Percentiles rank a stretch among this genome's conserved stretches.
Conservation (phyloP, 2,113 vertebrate genomes). For the Sturnus vulgaris region DNA sequence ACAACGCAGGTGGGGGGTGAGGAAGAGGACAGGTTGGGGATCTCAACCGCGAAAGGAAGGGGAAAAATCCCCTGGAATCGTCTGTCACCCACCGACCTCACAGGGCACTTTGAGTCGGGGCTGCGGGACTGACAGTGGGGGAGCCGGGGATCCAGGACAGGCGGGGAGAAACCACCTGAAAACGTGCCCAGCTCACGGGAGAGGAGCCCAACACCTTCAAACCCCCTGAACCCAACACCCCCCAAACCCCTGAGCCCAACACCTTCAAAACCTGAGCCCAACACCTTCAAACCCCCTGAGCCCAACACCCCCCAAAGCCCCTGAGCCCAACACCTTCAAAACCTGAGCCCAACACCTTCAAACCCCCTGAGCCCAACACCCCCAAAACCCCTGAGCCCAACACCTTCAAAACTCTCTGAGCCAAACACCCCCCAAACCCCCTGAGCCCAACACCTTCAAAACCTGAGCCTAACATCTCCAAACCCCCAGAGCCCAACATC, state of each 20-base stretch:
- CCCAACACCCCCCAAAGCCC: background rate
- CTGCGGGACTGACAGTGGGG: background rate
- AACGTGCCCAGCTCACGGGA: background rate
- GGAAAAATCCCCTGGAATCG: background rate
- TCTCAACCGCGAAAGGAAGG: slow-evolving; percentile 15
- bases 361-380: background rate
- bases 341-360: background rate
- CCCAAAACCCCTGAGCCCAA: background rate
- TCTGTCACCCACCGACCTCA: background rate
- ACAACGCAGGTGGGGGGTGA: background rate
- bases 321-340: too few species aligned
- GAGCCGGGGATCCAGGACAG: background rate
- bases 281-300: background rate
- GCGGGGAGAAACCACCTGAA: background rate
- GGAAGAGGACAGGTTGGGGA: slow-evolving; percentile 13
- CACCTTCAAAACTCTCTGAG: too few species aligned
- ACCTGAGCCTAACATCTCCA: background rate
- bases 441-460: background rate
- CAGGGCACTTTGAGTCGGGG: background rate
- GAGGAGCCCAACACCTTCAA: background rate
- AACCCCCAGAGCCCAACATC: background rate
- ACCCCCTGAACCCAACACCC: too few species aligned
- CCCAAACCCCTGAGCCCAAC: too few species aligned
- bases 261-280: background rate
- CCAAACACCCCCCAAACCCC: too few species aligned